Evolutionary conservation across 2,797 vertebrate species (phyloP).

Genomic region (Scleropages formosus): DNA sequence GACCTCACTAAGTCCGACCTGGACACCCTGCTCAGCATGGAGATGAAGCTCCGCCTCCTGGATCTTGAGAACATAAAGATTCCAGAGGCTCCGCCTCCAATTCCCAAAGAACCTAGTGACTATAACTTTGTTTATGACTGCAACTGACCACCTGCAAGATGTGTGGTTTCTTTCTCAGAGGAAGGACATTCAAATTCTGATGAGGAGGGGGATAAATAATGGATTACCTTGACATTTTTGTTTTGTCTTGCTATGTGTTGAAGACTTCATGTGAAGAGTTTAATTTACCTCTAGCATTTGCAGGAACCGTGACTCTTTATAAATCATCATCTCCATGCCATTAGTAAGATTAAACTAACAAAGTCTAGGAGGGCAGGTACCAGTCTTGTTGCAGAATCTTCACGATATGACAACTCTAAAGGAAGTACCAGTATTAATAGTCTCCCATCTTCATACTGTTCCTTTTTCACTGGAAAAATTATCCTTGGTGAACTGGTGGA

Average conservation of each 20-base stretch:
- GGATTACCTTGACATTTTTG: conserved; percentile 38
- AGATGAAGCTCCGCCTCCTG: conserved; percentile 83
- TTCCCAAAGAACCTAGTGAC: conserved; percentile 86
- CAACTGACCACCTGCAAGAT: conserved; percentile 62
- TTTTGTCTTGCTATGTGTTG: conserved; percentile 5
- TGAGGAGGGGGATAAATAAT: conserved; percentile 26
- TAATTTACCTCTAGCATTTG: conserved; percentile 19
- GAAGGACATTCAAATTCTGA: conserved; percentile 58
- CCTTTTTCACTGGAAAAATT: too few species aligned
- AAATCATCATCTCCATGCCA: not conserved
- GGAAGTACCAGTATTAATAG: too few species aligned
- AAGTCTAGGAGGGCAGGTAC: not conserved
- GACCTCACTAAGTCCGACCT: conserved; percentile 78
- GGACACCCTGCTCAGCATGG: conserved; percentile 83
- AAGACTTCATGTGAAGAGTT: not conserved
- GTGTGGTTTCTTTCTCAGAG: conserved; percentile 51
- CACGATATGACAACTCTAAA: not conserved
- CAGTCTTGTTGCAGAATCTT: not conserved
- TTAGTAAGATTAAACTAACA: not conserved
- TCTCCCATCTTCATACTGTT: too few species aligned
- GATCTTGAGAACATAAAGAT: conserved; percentile 85
- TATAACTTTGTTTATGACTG: conserved; percentile 87
- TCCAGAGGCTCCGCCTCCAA: conserved; percentile 78
- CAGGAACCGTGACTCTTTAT: not conserved
- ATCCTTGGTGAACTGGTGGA: not conserved